Conservation (phyloP, 2,797 vertebrate genomes). For the Antennarius maculatus region DNA sequence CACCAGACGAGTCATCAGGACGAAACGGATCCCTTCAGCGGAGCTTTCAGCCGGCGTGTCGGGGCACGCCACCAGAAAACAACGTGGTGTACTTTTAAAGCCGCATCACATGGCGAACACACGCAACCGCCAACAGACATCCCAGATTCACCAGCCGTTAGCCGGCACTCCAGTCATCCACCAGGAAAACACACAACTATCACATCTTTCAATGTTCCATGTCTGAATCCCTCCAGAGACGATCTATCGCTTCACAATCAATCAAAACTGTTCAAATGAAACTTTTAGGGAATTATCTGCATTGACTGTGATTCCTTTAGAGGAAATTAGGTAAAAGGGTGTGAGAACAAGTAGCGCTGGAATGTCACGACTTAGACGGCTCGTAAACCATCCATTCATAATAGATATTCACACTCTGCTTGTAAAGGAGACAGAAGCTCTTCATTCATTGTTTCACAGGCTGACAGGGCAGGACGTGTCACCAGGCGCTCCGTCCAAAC, state of each 20-base stretch:
- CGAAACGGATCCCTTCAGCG: conserved; percentile 1
- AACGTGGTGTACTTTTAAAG: neutral
- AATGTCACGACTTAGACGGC: conserved; percentile 33
- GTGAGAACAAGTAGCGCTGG: conserved; percentile 28
- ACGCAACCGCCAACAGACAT: neutral
- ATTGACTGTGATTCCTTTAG: no score
- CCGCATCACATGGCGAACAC: conserved; percentile 3
- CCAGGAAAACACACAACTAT: no score
- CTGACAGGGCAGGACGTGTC: no score
- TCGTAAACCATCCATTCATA: conserved; percentile 13
- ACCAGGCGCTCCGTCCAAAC: no score
- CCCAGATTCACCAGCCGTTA: neutral
- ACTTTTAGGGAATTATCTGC: no score
- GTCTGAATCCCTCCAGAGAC: no score
- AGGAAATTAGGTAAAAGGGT: conserved; percentile 28
- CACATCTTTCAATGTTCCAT: no score
- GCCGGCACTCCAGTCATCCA: neutral
- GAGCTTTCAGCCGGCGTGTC: conserved; percentile 7
- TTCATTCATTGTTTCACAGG: neutral
- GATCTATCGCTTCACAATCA: no score
- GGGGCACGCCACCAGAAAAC: neutral
- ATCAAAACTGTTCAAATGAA: no score
- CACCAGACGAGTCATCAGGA: neutral
- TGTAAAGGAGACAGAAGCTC: neutral
- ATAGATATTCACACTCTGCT: neutral